Base-by-base conservation (phyloP, 2,797 vertebrate genomes). In the Alfaro cultratus region DNA sequence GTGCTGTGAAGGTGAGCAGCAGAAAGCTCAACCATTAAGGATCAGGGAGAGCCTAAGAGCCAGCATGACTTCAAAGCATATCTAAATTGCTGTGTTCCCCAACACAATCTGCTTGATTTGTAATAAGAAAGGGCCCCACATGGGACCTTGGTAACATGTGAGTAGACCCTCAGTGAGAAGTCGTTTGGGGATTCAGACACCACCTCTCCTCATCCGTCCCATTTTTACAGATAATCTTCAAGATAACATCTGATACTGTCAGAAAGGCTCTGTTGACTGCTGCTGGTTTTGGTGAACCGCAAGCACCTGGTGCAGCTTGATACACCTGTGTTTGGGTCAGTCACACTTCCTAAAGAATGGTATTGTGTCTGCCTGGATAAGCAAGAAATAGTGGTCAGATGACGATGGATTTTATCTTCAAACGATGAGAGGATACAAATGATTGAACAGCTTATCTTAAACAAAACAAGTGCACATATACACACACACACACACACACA, bases 231-330 rank as follows among this genome's bases (percentile, higher is more conserved):
- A 92, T 90, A 89, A 86, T 83, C 74, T 53, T 18, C 41, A 76
- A 84, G 94, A 95, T 94, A 95, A 86, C 76, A 94, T 95, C 93
- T 83, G 94, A 94, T 94, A 95, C 93, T 93, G 91, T 93, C 92
- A 91, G 75, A 92, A 91, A 85, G 79, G 60, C 83, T 0, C 53
- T 60, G 72, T 31, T 73, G 77, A 87, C 83, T 77, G 83, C 89
- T 94, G 91, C 88, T 81, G 91, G 91, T 90, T 64, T 1, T 13
- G 85, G 75, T 82, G 73, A 7, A 87, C 80, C 83, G 73, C 78
- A 34, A 83, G 79, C 92, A 92, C 89, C 92, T 91, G 92, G 92
- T 12, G 23, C 78, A 79, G 81, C 74, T 57, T 90, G 84, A 92
- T 83, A 74, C 88, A 86, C 83, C 87, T 87, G 85, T 95, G 92